Evolutionary conservation across 2,888 invertebrate species (phyloP).

Genomic region (Syrphus vitripennis): DNA sequence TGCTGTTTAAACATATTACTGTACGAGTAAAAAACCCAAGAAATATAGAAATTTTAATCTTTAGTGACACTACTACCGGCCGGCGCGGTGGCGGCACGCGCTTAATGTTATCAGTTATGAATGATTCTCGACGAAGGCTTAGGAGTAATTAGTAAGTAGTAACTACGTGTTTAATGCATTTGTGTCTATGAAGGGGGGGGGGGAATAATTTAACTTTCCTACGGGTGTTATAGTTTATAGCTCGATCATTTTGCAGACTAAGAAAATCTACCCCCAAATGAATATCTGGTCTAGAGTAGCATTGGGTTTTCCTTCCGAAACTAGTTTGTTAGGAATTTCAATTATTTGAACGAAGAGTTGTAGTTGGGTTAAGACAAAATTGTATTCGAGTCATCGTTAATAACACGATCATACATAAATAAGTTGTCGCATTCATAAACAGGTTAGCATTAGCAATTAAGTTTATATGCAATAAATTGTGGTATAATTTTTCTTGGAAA

Average conservation of each 20-base stretch:
- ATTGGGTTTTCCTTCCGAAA: conserved; percentile 6
- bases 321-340: not conserved
- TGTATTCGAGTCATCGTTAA: not conserved
- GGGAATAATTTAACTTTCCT: not conserved
- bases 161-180: not conserved
- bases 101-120: conserved; percentile 44
- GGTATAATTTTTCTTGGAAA: not conserved
- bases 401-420: not conserved
- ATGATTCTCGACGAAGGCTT: conserved; percentile 4
- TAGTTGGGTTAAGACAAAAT: not conserved
- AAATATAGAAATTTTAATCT: conserved; percentile 61
- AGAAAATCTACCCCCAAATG: not conserved
- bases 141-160: not conserved
- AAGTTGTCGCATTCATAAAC: not conserved
- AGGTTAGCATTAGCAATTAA: not conserved
- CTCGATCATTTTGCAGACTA: not conserved
- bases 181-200: not conserved
- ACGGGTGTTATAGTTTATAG: not conserved
- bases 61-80: conserved; percentile 41
- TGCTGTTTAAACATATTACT: conserved; percentile 17
- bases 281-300: not conserved
- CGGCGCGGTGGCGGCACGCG: not conserved
- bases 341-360: not conserved
- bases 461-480: not conserved
- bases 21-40: conserved; percentile 33